Base-by-base conservation (phyloP, 1,140 invertebrate species). In the Zophobas morio region DNA sequence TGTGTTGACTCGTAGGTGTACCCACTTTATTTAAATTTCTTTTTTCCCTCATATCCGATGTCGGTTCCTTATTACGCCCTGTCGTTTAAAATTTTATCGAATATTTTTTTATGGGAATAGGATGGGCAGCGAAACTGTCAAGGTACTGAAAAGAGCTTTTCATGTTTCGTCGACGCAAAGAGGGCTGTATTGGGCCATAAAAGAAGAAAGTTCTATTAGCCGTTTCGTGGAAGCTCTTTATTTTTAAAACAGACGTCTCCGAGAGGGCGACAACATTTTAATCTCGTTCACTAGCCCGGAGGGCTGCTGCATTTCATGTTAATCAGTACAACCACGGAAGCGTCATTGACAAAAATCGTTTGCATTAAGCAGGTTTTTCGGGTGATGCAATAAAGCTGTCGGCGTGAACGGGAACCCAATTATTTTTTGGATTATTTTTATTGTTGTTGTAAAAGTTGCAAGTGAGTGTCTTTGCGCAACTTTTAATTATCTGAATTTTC, bases 201-300 rank as follows among this genome's bases (percentile, higher is more conserved):
- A 60, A 60, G 56, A 60, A 60, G 56, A 60, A 60, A 60, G 56
- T 60, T 60, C 6, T 40, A 57, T 57, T 63, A 37, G 6, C 49
- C 6, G 39, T 8, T 66, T 66, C 60, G 37, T 66, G 60, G 60
- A 66, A 66, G 56, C 39, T 66, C 60, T 66, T 54, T 66, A 42
- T 66, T 66, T 66, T 66, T 66, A 66, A 66, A 66, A n/a, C 60
- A 66, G 60, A 66, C 60, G 60, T 42, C 39, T 37, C 60, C 60
- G 6, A 66, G 37, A 42, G 60, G 33, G 60, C 39, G 60, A 40
- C 39, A 66, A 42, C 39, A 66, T 66, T 66, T 66, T 66, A 66
- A 66, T 42, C n/a, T 42, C 36, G 32, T 39, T 2, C 57, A 32
- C 2, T 46, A 33, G 60, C 60, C 60, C 60, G 37, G n/a, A 66